A percentile compares a stretch with the other conserved stretches of the same genome.
These are phyloP conservation scores for Mormyrops attenuatus DNA, from an alignment of 2,797 vertebrate species.

Conservation along the genomic window DNA sequence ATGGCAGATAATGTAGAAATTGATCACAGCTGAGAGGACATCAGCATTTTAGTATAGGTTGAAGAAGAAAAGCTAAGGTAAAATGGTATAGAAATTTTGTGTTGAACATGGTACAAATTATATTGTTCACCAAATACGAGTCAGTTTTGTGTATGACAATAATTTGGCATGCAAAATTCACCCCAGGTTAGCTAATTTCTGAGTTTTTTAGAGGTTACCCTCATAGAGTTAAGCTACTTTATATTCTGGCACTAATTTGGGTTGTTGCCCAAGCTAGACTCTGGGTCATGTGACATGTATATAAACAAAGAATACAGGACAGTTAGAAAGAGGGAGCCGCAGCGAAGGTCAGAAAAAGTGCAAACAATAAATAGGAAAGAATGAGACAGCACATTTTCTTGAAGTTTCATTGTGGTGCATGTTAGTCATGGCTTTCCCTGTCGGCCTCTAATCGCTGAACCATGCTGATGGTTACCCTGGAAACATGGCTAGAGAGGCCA, in stretches of 20 bases:
- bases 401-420: not conserved
- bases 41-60: too few relatives aligned
- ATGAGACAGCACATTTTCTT: conserved; percentile 11
- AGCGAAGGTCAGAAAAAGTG: not conserved
- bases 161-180: not conserved
- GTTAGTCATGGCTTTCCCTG: conserved; percentile 6
- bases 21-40: not conserved
- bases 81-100: too few relatives aligned
- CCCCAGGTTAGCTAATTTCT: not conserved
- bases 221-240: not conserved
- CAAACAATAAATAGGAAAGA: not conserved
- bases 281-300: not conserved
- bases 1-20: not conserved
- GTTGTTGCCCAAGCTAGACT: not conserved
- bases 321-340: not conserved
- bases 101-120: too few relatives aligned
- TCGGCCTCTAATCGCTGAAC: not conserved
- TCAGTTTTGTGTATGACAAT: not conserved
- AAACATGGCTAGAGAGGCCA: conserved; percentile 8
- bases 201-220: not conserved
- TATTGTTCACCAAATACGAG: not conserved
- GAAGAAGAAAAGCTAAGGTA: too few relatives aligned
- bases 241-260: not conserved
- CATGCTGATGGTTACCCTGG: conserved; percentile 14
- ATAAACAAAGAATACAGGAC: not conserved